Base-by-base conservation (phyloP, 2,888 invertebrate species). In the Macrosoma leucophasiata region DNA sequence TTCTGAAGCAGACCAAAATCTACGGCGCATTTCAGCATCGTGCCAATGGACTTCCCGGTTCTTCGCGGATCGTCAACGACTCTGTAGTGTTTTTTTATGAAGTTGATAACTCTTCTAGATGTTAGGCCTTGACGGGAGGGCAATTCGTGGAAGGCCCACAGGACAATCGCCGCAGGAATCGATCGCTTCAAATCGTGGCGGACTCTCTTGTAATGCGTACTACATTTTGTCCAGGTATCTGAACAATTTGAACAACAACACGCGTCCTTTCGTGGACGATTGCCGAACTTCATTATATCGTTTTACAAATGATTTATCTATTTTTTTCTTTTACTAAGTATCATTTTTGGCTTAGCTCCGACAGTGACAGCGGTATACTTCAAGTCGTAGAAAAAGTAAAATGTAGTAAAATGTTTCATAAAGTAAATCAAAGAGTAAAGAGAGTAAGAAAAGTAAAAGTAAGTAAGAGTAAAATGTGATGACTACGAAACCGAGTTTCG, bases 91-190 rank as follows among this genome's bases (percentile, higher is more conserved):
- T 50, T 54, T 44, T 70, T 75, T 13, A 76, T 28, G 29, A 67
- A 75, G 9, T 42, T 46, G 14, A 75, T 75, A 1, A 75, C 57
- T 45, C 46, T 49, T 13, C 69, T 52, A 1, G 74, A 68, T 1
- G 74, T 72, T 0, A 76, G 46, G 0, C 76, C 76, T 11, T 55
- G 18, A 3, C 30, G 25, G 0, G 66, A 55, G 2, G 65, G 63
- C 2, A 74, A 47, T 31, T 64, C 60, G 48, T 68, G 67, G 39
- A 76, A 76, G 0, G 71, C 68, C 72, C 71, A 72, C 0, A 72
- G 48, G 1, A 75, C 58, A 12, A 74, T 65, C 0, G 74, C 70
- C 0, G 68, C 72, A 1, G 75, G 74, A 8, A 63, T 56, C 0
- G 62, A 58, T 12, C 46, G 60, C 10, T 39, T 50, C 2, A 68